These are phyloP conservation scores for Rotaria socialis DNA, from an alignment of 2,888 invertebrate genomes.

Conservation along the genomic window DNA sequence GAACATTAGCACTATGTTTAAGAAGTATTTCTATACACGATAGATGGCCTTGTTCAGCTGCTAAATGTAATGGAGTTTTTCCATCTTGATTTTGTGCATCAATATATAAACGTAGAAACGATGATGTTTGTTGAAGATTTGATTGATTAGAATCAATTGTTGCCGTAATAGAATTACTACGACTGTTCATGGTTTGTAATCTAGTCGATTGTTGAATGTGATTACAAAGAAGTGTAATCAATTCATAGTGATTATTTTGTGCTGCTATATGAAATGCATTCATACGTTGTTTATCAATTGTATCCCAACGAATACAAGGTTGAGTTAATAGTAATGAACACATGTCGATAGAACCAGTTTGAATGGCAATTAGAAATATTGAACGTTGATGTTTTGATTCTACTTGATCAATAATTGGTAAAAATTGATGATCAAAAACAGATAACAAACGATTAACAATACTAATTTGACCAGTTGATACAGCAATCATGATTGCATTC, in stretches of 20 bases:
- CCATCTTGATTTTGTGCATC: conserved; percentile 20
- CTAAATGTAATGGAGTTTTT: conserved; percentile 8
- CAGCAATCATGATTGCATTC: conserved; percentile 28
- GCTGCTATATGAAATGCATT: conserved; percentile 25
- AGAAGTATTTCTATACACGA: neutral
- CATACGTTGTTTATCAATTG: neutral
- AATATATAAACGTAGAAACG: neutral
- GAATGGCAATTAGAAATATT: neutral
- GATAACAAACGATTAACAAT: neutral
- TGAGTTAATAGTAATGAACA: conserved; percentile 25
- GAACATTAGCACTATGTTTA: neutral
- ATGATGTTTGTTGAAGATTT: neutral
- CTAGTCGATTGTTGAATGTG: neutral
- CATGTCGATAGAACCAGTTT: neutral
- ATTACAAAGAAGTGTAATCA: neutral
- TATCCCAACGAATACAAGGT: conserved; percentile 20
- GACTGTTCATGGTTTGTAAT: neutral
- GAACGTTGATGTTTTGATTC: neutral
- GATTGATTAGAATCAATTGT: neutral
- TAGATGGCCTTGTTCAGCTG: neutral
- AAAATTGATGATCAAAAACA: too few relatives aligned
- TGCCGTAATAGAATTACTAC: neutral
- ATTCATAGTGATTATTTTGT: neutral
- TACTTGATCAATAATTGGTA: neutral
- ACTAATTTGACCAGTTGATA: neutral